phyloP scores from a whole-genome alignment of 2,797 vertebrate genomes.

The Helostoma temminkii region DNA sequence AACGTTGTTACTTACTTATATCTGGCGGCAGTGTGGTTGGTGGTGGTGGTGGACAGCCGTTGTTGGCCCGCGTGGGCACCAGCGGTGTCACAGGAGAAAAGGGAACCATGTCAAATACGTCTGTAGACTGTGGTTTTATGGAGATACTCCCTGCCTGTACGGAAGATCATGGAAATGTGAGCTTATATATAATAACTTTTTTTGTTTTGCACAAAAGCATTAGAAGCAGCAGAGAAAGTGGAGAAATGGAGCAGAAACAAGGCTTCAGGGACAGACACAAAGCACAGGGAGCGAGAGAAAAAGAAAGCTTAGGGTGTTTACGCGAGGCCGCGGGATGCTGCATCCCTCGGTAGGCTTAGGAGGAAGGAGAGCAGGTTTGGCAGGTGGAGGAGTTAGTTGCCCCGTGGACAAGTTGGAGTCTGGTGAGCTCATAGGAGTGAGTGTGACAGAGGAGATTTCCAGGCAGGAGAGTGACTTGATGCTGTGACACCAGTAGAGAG shows the following conservation, averaged over 20 bases:
- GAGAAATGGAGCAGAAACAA: conserved; percentile 7
- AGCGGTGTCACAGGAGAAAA: conserved; percentile 92
- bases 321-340: conserved; percentile 90
- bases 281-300: conserved; percentile 14
- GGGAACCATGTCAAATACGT: conserved; percentile 98
- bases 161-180: conserved; percentile 32
- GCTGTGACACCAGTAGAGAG: conserved; percentile 92
- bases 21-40: conserved; percentile 89
- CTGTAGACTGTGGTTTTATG: conserved; percentile 89
- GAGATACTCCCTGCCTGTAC: conserved; percentile 89
- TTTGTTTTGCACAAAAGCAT: conserved; percentile 2
- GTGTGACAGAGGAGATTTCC: conserved; percentile 93
- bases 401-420: conserved; percentile 90
- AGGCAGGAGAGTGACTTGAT: conserved; percentile 90
- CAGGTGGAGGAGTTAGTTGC: conserved; percentile 90
- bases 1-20: conserved; percentile 81
- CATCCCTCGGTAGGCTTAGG: conserved; percentile 85
- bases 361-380: conserved; percentile 84
- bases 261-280: conserved; percentile 1
- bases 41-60: conserved; percentile 91
- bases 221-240: neutral
- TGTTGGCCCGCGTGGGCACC: conserved; percentile 88
- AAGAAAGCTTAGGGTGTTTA: conserved; percentile 78
- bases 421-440: conserved; percentile 91
- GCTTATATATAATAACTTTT: neutral